Percentiles rank a stretch among this genome's conserved stretches.
These are phyloP conservation scores for Orussus abietinus DNA, from an alignment of 1,140 invertebrate species.

Conservation along the genomic window DNA sequence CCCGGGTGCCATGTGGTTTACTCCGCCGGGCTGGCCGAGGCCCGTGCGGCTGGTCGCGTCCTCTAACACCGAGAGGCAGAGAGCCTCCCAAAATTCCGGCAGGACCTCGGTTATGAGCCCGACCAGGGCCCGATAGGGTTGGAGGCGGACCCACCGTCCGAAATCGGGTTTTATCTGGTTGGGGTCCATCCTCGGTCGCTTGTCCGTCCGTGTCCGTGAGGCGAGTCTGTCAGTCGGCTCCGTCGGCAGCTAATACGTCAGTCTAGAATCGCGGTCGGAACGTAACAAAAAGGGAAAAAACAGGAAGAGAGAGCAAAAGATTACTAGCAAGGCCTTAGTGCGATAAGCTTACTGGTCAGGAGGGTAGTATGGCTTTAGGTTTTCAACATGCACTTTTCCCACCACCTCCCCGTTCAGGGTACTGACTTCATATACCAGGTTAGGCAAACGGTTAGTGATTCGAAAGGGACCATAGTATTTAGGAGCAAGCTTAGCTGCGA, in stretches of 20 bases:
- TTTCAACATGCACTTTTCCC: conserved; percentile 9
- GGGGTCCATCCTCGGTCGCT: neutral
- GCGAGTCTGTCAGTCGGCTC: no score
- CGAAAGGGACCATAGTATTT: conserved; percentile 37
- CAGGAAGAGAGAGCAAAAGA: no score
- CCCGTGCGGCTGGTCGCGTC: neutral
- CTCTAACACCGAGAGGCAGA: neutral
- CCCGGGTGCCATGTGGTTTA: neutral
- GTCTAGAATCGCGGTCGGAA: neutral
- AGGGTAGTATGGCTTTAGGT: conserved; percentile 10
- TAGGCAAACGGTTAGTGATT: conserved; percentile 20
- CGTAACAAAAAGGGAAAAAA: neutral
- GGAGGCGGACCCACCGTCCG: no score
- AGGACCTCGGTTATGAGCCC: neutral
- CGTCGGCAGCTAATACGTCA: neutral
- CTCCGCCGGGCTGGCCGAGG: neutral
- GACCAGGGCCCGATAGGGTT: neutral
- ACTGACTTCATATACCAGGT: conserved; percentile 22
- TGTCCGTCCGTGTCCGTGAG: no score
- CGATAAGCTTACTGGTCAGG: neutral
- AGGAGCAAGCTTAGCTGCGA: conserved; percentile 37
- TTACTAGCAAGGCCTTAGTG: no score
- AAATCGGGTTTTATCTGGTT: no score
- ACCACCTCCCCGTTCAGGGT: conserved; percentile 1
- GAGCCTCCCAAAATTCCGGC: neutral